Percentiles rank a stretch among this genome's conserved stretches.
These are phyloP conservation scores for Drosophila rubida DNA, from an alignment of 2,888 invertebrate species.

Conservation along the genomic window DNA sequence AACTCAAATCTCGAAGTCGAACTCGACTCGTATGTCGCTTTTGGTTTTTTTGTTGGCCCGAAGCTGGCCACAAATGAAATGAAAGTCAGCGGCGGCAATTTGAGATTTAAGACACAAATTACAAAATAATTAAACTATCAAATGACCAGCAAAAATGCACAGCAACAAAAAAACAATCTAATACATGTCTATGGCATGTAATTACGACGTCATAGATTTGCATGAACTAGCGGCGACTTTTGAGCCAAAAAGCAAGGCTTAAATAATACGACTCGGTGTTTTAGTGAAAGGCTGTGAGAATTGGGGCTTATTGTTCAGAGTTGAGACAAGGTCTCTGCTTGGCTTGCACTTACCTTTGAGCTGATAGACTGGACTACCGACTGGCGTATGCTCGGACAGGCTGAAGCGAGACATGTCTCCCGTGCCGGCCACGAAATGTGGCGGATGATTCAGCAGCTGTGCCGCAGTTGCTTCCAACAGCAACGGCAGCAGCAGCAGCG, in stretches of 20 bases:
- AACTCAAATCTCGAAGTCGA: background rate
- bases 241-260: conserved; percentile 18
- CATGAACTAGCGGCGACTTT: conserved; percentile 17
- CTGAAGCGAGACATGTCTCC: conserved; percentile 92
- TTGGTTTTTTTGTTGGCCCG: background rate
- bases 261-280: conserved; percentile 28
- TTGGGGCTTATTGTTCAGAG: conserved; percentile 55
- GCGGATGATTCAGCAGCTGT: conserved; percentile 89
- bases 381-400: conserved; percentile 90
- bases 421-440: conserved; percentile 89
- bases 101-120: conserved; percentile 58
- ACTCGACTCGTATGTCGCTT: conserved; percentile 4
- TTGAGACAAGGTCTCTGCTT: conserved; percentile 8
- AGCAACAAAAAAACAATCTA: conserved; percentile 5
- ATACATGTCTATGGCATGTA: conserved; percentile 4
- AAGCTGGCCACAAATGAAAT: conserved; percentile 35
- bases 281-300: conserved; percentile 75
- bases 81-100: conserved; percentile 74
- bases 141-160: conserved; percentile 41
- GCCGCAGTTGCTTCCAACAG: conserved; percentile 40
- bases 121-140: conserved; percentile 68
- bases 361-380: conserved; percentile 91
- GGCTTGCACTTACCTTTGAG: conserved; percentile 87
- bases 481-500: conserved; percentile 41
- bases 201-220: conserved; percentile 16